These are phyloP conservation scores for Scomber japonicus DNA, from an alignment of 2,113 vertebrate genomes.

Conservation along the genomic window DNA sequence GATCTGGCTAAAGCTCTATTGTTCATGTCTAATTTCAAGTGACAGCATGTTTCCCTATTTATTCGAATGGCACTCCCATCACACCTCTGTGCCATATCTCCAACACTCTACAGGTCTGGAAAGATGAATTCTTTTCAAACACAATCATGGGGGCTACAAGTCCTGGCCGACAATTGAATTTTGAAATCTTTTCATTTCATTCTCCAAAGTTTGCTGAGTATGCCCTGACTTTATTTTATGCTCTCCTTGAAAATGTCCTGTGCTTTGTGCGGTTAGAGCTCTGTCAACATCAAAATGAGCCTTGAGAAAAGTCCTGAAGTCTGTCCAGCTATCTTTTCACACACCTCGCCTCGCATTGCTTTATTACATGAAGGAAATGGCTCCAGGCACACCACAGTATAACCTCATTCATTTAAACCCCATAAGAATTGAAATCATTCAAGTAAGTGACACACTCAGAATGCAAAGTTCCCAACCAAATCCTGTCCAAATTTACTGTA, in stretches of 20 bases:
- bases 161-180: neutral
- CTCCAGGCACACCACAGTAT: neutral
- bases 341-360: neutral
- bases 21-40: slow-evolving; percentile 3
- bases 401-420: neutral
- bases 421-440: neutral
- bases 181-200: neutral
- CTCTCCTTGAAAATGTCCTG: neutral
- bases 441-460: neutral
- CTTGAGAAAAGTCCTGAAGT: neutral
- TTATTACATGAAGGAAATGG: neutral
- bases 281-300: neutral
- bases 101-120: neutral
- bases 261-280: neutral
- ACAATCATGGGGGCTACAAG: neutral
- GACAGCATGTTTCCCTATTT: neutral
- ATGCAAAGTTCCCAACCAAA: neutral
- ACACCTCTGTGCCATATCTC: neutral
- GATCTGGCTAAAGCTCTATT: neutral
- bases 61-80: neutral
- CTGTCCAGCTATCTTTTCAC: neutral
- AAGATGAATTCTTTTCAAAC: slow-evolving; percentile 4
- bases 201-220: neutral
- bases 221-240: neutral
- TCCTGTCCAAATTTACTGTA: neutral